Base-by-base conservation (phyloP, 2,113 vertebrate genomes). In the Danionella cerebrum region DNA sequence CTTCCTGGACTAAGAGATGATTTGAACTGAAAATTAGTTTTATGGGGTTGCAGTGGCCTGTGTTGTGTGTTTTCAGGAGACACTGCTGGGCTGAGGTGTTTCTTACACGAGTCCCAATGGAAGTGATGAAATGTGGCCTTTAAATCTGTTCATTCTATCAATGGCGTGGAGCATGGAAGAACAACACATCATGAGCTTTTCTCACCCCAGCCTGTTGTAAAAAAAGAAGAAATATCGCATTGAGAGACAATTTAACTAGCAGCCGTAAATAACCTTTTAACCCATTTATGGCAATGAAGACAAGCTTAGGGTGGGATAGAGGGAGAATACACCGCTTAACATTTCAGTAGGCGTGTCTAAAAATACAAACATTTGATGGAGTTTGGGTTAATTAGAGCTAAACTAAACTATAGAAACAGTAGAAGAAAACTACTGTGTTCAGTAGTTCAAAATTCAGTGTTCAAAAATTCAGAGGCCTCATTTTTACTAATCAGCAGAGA, bases 101-200 rank as follows among this genome's bases (percentile, higher is more conserved):
- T 35, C 50, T 42, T 57, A 51, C 39, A 65, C 16, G 25, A 11
- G 55, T 71, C 64, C 44, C 57, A 21, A 41, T 67, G 63, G 68
- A 80, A 80, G 76, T 59, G 70, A 79, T 77, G 74, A 80, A 80
- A 77, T 79, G 72, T 72, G 66, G 71, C 82, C 79, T 73, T 59
- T 84, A 85, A 88, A 85, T 86, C 78, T 84, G 78, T 79, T 52
- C 77, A 75, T 78, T 80, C 82, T 80, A 82, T 84, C 79, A 84
- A 79, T 81, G 84, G 71, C 35, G 82, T 84, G 83, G 76, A 76
- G 71, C 71, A 84, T 74, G 70, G 74, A 75, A 78, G 75, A 84
- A 85, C 82, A 87, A 84, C 86, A 83, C 58, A 77, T 79, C 67
- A 58, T 76, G 80, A 76, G 78, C 82, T 83, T 78, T 76, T 79